A percentile compares a stretch with the other conserved stretches of the same genome.
phyloP scores from a whole-genome alignment of 2,888 invertebrate genomes.

The Papilio demoleus region DNA sequence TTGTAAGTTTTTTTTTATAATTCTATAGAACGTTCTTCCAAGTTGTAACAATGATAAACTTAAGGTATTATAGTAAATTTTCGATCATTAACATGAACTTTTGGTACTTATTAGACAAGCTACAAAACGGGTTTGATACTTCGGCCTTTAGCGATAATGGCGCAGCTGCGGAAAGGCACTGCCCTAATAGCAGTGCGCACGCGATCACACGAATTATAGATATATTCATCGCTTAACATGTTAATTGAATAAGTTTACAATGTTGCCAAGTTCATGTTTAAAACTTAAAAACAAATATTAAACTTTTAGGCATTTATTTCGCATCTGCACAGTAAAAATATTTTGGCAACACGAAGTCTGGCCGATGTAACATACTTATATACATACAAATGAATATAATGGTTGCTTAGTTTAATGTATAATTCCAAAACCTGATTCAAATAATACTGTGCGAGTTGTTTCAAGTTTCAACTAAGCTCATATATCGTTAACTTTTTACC shows the following conservation, averaged over 20 bases:
- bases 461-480: slow-evolving; percentile 24
- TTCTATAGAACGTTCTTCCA: too few species aligned
- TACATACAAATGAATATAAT: not conserved
- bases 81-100: slow-evolving; percentile 5
- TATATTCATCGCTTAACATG: slow-evolving; percentile 5
- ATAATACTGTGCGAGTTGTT: slow-evolving; percentile 2
- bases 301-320: not conserved
- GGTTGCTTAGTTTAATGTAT: slow-evolving; percentile 1
- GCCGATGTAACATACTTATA: not conserved
- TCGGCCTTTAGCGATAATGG: slow-evolving; percentile 3
- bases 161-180: not conserved
- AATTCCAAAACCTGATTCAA: slow-evolving; percentile 5
- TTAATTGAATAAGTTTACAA: slow-evolving; percentile 24
- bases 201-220: slow-evolving; percentile 14
- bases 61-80: not conserved
- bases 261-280: not conserved
- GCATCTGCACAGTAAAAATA: too few species aligned
- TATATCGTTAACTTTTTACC: slow-evolving; percentile 34
- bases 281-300: not conserved
- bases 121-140: not conserved
- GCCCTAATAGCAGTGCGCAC: slow-evolving; percentile 15
- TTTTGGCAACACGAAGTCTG: too few species aligned
- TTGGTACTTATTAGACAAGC: not conserved
- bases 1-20: too few species aligned
- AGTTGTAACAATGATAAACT: too few species aligned